Evolutionary conservation across 2,888 invertebrate genomes (phyloP).

Genomic region (Cecidostiba fungosa): DNA sequence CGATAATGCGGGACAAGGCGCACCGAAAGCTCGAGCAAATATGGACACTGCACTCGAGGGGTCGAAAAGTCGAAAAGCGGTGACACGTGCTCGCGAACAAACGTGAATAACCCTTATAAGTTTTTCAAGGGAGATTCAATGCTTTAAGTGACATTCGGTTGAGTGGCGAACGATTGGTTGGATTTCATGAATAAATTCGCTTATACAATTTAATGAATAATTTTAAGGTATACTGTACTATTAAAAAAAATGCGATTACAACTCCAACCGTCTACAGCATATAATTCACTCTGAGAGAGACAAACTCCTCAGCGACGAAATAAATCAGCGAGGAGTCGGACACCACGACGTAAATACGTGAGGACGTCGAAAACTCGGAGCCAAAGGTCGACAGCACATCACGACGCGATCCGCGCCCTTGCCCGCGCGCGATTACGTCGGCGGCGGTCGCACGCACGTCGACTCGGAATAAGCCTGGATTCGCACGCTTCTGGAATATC

Average conservation of each 20-base stretch:
- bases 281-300: background rate
- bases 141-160: background rate
- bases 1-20: conserved; percentile 69
- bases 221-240: background rate
- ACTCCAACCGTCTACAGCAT: background rate
- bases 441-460: conserved; percentile 18
- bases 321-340: conserved; percentile 23
- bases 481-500: background rate
- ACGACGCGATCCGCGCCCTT: conserved; percentile 72
- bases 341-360: background rate
- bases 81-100: conserved; percentile 53
- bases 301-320: conserved; percentile 19
- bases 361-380: background rate
- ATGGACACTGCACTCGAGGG: conserved; percentile 73
- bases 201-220: conserved; percentile 24
- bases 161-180: background rate
- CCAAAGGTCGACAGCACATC: conserved; percentile 72
- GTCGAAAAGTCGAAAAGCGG: conserved; percentile 58
- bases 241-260: background rate
- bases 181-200: conserved; percentile 43
- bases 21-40: conserved; percentile 67
- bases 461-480: conserved; percentile 27
- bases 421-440: conserved; percentile 36
- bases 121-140: background rate
- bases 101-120: conserved; percentile 17